Evolutionary conservation across 2,113 vertebrate species (phyloP), one percentile per base, ranked within the genome.

Genomic region (Neoarius graeffei): DNA sequence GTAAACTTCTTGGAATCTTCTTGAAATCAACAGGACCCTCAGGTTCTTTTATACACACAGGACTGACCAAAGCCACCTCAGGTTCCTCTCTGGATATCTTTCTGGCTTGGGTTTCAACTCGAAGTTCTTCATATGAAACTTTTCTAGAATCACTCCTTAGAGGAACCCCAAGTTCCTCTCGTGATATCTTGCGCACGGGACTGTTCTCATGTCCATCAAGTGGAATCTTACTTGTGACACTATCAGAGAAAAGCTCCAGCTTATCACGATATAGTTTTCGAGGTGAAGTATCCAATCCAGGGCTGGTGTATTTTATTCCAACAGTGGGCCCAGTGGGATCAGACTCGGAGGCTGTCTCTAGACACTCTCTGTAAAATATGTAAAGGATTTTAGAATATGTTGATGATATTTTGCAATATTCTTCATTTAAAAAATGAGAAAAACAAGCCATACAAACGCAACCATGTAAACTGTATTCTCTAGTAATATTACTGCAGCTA

Each of bases 341-440:
- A 64, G 91, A 23, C 80, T 95, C 94, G 13, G 92, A 85, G 83
- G 80, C 90, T 79, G 81, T 91, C 89, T 95, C 95, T 69, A 91
- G 88, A 27, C 93, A 94, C 85, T 94, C 92, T 91, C 95, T 96
- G 35, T 92, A 56, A 90, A 11, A 92, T 27, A 87, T 25, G 81
- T 30, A 89, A 60, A 59, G 3, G 7, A 81, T 60, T 62, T 60
- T 42, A 3, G 6, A 77, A 77, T 25, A 52, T 52, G 13, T 13
- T 77, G 4, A 76, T 13, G 19, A 50, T 73, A 35, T 25, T 52
- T 52, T 52, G 23, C 74, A 52, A 27, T n/a, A 50, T 73, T 19
- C 17, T 73, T 42, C 69, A 73, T 73, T 73, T 20, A 20, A 15
- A 82, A 71, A 62, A 13, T 8, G 23, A 69, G 20, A 50, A 81